phyloP scores from a whole-genome alignment of 2,113 vertebrate genomes.

The Hemibagrus wyckioides region DNA sequence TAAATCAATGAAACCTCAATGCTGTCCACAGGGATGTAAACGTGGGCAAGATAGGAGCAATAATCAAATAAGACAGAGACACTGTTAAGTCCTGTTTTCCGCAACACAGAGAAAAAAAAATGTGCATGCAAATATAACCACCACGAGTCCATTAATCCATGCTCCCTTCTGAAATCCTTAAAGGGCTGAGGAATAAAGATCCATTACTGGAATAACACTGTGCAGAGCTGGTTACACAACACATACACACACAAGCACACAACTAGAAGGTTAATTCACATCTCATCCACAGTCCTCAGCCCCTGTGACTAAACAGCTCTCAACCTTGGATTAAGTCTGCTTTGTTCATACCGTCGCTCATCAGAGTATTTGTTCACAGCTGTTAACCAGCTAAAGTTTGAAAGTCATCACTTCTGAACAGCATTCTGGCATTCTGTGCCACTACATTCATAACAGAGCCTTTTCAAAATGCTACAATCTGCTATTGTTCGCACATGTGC shows the following conservation, averaged over 20 bases:
- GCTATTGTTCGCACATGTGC: neutral
- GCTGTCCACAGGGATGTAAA: constrained; percentile 42
- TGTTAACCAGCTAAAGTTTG: constrained; percentile 46
- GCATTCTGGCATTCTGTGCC: constrained; percentile 14
- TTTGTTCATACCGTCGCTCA: constrained; percentile 33
- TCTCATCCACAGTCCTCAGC: constrained; percentile 36
- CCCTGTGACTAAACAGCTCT: constrained; percentile 13
- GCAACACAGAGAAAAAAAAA: constrained; percentile 44
- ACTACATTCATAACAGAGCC: constrained; percentile 17
- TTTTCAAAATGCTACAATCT: constrained; percentile 15
- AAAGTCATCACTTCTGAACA: constrained; percentile 42
- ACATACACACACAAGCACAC: constrained; percentile 13
- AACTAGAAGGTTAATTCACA: constrained; percentile 39
- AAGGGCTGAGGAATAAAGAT: constrained; percentile 44
- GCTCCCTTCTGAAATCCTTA: constrained; percentile 47
- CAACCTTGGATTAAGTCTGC: constrained; percentile 36
- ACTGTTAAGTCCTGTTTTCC: constrained; percentile 48
- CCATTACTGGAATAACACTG: constrained; percentile 51
- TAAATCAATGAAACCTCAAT: constrained; percentile 55
- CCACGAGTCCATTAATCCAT: constrained; percentile 5
- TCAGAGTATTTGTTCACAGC: constrained; percentile 45
- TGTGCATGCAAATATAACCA: constrained; percentile 45
- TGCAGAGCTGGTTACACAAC: constrained; percentile 29
- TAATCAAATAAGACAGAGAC: constrained; percentile 54
- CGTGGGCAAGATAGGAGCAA: constrained; percentile 22